A percentile compares a stretch with the other conserved stretches of the same genome.
phyloP scores from a whole-genome alignment of 1,140 invertebrate genomes.

The Idris sp. region DNA sequence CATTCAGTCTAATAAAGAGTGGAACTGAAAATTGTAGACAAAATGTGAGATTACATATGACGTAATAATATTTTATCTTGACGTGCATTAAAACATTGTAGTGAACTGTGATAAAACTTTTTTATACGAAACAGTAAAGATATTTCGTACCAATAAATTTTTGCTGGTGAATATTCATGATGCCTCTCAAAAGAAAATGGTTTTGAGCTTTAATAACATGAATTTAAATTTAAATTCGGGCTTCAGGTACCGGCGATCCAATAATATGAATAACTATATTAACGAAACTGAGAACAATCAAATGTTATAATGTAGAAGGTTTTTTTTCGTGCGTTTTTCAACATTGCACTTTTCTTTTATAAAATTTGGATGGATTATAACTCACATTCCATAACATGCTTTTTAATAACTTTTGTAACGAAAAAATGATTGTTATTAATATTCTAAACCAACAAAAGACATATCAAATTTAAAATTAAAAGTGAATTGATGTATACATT shows the following conservation, averaged over 20 bases:
- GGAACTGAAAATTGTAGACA: too few species aligned
- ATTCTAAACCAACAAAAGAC: too few species aligned
- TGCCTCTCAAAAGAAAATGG: slow-evolving; percentile 18
- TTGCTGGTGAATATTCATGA: slow-evolving; percentile 29
- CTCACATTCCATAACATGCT: too few species aligned
- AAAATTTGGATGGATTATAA: too few species aligned
- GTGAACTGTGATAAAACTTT: slow-evolving; percentile 9
- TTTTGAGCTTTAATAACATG: slow-evolving; percentile 20
- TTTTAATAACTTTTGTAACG: too few species aligned
- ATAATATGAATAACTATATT: slow-evolving; percentile 39
- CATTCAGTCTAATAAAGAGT: too few species aligned
- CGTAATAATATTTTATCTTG: slow-evolving; percentile 16
- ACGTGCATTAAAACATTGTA: slow-evolving; percentile 24
- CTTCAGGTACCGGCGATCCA: slow-evolving; percentile 10
- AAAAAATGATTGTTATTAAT: too few species aligned
- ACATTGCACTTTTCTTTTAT: too few species aligned
- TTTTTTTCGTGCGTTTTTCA: too few species aligned
- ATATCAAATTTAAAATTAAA: too few species aligned
- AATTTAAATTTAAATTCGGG: slow-evolving; percentile 34
- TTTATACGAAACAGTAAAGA: slow-evolving; percentile 30
- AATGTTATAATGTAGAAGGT: too few species aligned
- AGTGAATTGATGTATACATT: too few species aligned
- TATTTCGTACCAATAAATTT: slow-evolving; percentile 34
- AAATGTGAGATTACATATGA: slow-evolving; percentile 9
- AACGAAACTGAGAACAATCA: slow-evolving; percentile 29